Evolutionary conservation across 2,888 invertebrate species (phyloP), one percentile per base, ranked within the genome.

Genomic region (Meganola albula): DNA sequence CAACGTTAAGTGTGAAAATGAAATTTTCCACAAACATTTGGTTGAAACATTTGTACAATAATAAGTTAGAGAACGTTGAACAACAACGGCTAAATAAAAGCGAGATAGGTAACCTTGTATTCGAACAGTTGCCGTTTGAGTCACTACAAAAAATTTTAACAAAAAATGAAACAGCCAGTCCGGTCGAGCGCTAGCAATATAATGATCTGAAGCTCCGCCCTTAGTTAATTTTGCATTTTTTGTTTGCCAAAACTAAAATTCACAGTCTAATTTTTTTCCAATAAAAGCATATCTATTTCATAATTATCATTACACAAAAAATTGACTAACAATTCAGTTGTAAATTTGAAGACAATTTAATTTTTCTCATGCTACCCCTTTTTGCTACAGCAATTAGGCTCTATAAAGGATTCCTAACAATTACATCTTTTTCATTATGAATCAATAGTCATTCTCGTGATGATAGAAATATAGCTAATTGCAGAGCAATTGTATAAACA

Each of bases 121-220:
- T 62, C 65, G 70, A 77, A 75, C 74, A 70, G 75, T 74, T 63
- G 70, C 63, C 58, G 58, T 53, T 68, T 61, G 61, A 55, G 68
- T 65, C 71, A 70, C 65, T 50, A 57, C 63, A 79, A 80, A 82
- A 74, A 79, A 73, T 48, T 31, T 44, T 47, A 62, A 63, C 75
- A 82, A 80, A 80, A 80, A 80, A 64, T 48, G 47, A 65, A 59
- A 58, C 63, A 59, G 70, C 62, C 64, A 65, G 67, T 69, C 65
- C 63, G 63, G 56, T 65, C 58, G 48, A 63, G 54, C 63, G 72
- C 59, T 69, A 67, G 66, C 69, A 72, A 75, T 74, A 75, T 77
- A 75, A 78, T 71, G 71, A 74, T 69, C 64, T 63, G 51, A 72
- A 71, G 71, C 76, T 65, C 69, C 74, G 66, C 75, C 71, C 77